phyloP scores from a whole-genome alignment of 2,113 vertebrate species.

The Daphoenositta chrysoptera region DNA sequence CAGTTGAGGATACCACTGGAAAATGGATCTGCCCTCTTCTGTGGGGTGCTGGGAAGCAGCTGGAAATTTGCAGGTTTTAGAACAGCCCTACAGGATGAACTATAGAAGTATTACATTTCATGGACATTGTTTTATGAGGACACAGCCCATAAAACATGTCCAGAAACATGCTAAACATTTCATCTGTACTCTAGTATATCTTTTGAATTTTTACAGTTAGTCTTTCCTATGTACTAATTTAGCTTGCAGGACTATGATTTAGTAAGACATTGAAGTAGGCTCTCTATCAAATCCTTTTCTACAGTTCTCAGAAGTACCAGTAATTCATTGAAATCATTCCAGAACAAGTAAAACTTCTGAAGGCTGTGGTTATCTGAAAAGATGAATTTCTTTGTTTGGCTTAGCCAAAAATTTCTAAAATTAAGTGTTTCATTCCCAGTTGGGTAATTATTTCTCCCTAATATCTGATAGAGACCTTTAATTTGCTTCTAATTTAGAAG shows the following conservation, averaged over 20 bases:
- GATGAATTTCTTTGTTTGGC: not conserved
- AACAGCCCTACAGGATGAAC: not conserved
- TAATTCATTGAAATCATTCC: not conserved
- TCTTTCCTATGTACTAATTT: not conserved
- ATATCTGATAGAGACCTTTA: not conserved
- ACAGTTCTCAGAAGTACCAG: not conserved
- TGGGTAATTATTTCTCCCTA: not conserved
- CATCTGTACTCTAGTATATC: not conserved
- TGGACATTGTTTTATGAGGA: not conserved
- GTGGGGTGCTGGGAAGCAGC: not conserved
- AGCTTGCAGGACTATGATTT: not conserved
- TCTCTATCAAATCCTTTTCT: not conserved
- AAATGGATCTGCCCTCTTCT: not conserved
- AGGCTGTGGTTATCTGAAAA: not conserved
- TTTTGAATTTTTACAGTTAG: not conserved
- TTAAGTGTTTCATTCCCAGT: not conserved
- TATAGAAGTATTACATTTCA: not conserved
- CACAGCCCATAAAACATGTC: not conserved
- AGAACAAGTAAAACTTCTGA: not conserved
- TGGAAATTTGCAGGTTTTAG: not conserved
- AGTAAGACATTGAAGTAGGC: not conserved
- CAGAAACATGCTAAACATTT: not conserved
- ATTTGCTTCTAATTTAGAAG: not conserved
- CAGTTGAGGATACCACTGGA: not conserved
- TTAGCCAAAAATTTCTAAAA: not conserved